Evolutionary conservation across 2,888 invertebrate genomes (phyloP), one percentile per base, ranked within the genome.

Genomic region (Drosophila siamana): DNA sequence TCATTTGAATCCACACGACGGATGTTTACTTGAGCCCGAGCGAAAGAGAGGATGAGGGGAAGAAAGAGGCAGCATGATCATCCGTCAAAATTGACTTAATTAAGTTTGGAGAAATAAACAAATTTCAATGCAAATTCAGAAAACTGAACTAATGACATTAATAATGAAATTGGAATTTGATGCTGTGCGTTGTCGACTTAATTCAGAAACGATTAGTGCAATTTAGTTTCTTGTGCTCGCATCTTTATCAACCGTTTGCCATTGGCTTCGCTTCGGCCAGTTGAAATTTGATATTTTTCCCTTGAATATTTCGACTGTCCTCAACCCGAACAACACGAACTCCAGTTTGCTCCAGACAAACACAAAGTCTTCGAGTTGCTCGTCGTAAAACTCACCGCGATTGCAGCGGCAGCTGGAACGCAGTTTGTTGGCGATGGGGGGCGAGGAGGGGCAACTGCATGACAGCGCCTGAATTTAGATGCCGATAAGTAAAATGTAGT

Each of bases 401-500:
- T 46, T 22, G 30, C 40, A 41, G 11, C 8, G 52, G 44, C 38
- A 56, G 24, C 43, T 41, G 74, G 36, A 36, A 46, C 36, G 15
- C 36, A 38, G 28, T 28, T 11, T 3, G 26, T 1, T 19, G 13
- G 9, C 0, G 8, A 13, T 3, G 33, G 33, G 13, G 16, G 33
- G 38, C 9, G 11, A 33, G 30, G 15, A 22, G 16, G 60, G 65
- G 51, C 16, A 76, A 66, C 68, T 78, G 74, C 74, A 74, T 71
- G 86, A 78, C 80, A 73, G 79, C 56, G 82, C 51, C 72, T 83
- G 85, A 84, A 80, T 82, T 82, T 85, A 84, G 86, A 85, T 85
- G 86, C 86, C 85, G 85, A 85, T 86, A 86, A 86, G 81, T 83
- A 84, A 86, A 84, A 84, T 85, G 83, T 87, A 83, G 83, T 87